Evolutionary conservation across 1,140 invertebrate species (phyloP).

Genomic region (Trypoxylus dichotomus): DNA sequence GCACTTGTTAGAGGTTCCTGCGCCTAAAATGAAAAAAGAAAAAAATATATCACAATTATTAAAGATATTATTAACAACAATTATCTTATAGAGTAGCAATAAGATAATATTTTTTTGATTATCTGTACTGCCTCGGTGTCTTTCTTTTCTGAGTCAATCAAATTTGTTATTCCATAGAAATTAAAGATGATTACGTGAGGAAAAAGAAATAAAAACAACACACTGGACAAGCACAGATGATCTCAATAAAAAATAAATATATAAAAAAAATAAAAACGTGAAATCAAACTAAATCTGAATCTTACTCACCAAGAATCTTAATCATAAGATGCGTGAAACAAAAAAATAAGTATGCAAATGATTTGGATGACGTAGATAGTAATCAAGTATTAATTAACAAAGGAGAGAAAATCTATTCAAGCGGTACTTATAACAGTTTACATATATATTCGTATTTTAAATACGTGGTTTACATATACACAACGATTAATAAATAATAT

Average conservation of each 20-base stretch:
- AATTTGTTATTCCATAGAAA: background rate
- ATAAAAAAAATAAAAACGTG: background rate
- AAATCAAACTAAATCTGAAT: background rate
- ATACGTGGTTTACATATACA: background rate
- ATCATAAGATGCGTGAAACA: constrained; percentile 57
- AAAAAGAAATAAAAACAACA: constrained; percentile 8
- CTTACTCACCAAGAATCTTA: constrained; percentile 55
- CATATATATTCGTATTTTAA: background rate
- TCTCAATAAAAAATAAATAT: constrained; percentile 27
- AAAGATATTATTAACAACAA: background rate
- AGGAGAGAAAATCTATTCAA: too few relatives aligned
- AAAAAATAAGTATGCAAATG: constrained; percentile 43
- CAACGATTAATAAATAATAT: constrained; percentile 21
- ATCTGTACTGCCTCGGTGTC: background rate
- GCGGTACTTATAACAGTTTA: too few relatives aligned
- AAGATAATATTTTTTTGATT: too few relatives aligned
- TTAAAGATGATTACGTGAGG: background rate
- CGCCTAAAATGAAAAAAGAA: constrained; percentile 61
- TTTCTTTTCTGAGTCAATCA: background rate
- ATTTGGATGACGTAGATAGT: background rate
- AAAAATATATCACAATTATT: background rate
- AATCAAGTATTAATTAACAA: too few relatives aligned
- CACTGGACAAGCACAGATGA: constrained; percentile 20
- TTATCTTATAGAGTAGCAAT: background rate
- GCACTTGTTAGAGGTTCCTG: constrained; percentile 73